These are phyloP conservation scores for Entomobrya proxima DNA, from an alignment of 2,888 invertebrate species.

Conservation along the genomic window DNA sequence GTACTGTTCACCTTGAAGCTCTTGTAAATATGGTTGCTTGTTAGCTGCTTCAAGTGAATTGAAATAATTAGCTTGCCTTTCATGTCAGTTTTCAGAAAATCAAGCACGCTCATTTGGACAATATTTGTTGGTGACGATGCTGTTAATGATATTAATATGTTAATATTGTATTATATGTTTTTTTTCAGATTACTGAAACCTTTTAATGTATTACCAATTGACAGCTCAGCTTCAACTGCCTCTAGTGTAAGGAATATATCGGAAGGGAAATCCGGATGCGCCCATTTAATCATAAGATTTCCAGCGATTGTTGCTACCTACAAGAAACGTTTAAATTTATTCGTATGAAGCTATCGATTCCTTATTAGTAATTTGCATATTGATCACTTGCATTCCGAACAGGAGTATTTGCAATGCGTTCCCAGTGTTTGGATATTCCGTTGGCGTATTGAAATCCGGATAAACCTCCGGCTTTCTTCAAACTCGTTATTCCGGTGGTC, in stretches of 20 bases:
- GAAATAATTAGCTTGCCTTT: slow-evolving; percentile 82
- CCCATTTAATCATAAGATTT: slow-evolving; percentile 84
- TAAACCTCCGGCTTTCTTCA: slow-evolving; percentile 36
- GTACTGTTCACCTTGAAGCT: slow-evolving; percentile 87
- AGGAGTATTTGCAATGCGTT: slow-evolving; percentile 84
- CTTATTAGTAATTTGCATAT: slow-evolving; percentile 73
- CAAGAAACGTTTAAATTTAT: slow-evolving; percentile 69
- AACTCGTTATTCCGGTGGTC: slow-evolving; percentile 28
- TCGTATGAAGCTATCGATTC: too few relatives aligned
- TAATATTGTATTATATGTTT: neutral
- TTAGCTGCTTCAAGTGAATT: slow-evolving; percentile 80
- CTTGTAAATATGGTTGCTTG: slow-evolving; percentile 80
- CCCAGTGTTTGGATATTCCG: slow-evolving; percentile 82
- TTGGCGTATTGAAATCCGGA: slow-evolving; percentile 81
- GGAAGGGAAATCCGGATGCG: slow-evolving; percentile 83
- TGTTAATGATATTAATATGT: slow-evolving; percentile 10
- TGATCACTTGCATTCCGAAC: slow-evolving; percentile 82
- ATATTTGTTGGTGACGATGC: slow-evolving; percentile 62
- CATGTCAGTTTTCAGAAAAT: slow-evolving; percentile 83
- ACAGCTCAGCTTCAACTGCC: slow-evolving; percentile 76
- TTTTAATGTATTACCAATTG: slow-evolving; percentile 75
- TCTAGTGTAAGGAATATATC: slow-evolving; percentile 83
- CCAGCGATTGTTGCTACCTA: slow-evolving; percentile 82
- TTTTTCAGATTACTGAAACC: too few relatives aligned
- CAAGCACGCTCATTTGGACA: slow-evolving; percentile 76